These are phyloP conservation scores for Conopomorpha cramerella DNA, from an alignment of 1,140 invertebrate genomes.

Conservation along the genomic window DNA sequence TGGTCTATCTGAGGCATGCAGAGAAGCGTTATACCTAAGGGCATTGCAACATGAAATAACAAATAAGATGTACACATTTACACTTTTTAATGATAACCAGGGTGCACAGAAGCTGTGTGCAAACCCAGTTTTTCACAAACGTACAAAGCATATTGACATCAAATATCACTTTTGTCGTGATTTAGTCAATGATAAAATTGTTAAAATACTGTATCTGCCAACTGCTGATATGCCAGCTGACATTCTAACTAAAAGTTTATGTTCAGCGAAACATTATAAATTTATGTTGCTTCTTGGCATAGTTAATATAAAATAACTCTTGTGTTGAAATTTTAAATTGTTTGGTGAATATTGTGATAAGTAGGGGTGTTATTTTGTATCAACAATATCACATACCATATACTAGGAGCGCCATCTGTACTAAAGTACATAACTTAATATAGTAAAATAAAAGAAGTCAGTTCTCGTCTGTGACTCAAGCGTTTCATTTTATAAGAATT, in stretches of 20 bases:
- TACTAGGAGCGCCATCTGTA: too few species aligned
- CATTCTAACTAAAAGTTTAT: neutral
- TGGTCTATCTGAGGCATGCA: neutral
- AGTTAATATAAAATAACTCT: too few species aligned
- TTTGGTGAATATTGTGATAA: too few species aligned
- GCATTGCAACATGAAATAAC: neutral
- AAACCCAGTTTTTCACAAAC: neutral
- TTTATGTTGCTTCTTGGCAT: too few species aligned
- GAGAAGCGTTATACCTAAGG: neutral
- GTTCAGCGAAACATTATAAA: neutral
- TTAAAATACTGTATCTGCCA: neutral
- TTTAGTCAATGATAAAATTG: neutral
- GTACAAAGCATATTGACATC: neutral
- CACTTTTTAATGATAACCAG: neutral
- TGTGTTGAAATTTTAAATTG: too few species aligned
- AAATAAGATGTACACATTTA: neutral
- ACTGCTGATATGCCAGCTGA: neutral
- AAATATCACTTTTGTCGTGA: slow-evolving; percentile 1
- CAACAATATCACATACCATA: too few species aligned
- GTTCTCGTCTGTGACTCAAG: too few species aligned
- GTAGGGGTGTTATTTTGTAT: too few species aligned
- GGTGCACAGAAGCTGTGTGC: neutral
- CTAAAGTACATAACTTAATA: too few species aligned
- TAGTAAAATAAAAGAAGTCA: too few species aligned
- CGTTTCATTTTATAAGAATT: too few species aligned